Evolutionary conservation across 2,888 invertebrate genomes (phyloP).

Genomic region (Dione juno): DNA sequence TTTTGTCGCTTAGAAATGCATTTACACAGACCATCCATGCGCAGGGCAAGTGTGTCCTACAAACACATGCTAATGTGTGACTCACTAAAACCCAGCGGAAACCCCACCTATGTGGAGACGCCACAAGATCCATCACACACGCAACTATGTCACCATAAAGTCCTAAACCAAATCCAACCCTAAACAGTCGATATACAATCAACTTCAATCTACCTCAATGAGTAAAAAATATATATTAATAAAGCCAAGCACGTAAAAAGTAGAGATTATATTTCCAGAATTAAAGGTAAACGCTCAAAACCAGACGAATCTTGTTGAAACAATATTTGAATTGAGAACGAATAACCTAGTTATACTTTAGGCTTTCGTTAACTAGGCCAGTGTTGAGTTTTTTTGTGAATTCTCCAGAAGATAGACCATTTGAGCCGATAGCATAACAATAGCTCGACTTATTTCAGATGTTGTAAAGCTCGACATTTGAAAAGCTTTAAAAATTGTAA

Average conservation of each 20-base stretch:
- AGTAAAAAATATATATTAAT: not conserved
- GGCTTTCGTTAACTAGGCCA: constrained; percentile 12
- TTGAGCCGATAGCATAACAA: constrained; percentile 19
- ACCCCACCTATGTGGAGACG: too few species aligned
- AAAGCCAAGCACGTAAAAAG: not conserved
- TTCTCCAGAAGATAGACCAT: constrained; percentile 13
- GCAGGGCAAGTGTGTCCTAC: too few species aligned
- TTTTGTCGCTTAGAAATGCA: too few species aligned
- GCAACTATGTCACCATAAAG: too few species aligned
- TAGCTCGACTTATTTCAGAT: constrained; percentile 13
- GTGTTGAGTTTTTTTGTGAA: constrained; percentile 4
- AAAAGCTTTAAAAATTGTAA: not conserved
- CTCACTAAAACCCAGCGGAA: too few species aligned
- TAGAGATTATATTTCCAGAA: not conserved
- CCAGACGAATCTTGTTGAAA: constrained; percentile 9
- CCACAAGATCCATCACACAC: too few species aligned
- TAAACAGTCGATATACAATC: too few species aligned
- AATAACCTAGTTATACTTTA: constrained; percentile 15
- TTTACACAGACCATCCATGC: too few species aligned
- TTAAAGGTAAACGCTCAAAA: not conserved
- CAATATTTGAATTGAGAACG: constrained; percentile 10
- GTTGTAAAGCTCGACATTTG: not conserved
- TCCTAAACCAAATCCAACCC: too few species aligned
- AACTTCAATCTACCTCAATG: too few species aligned
- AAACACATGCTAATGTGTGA: too few species aligned